Percentiles rank a stretch among this genome's conserved stretches.
Conservation (phyloP, 2,113 vertebrate species). For the Xiphophorus maculatus region DNA sequence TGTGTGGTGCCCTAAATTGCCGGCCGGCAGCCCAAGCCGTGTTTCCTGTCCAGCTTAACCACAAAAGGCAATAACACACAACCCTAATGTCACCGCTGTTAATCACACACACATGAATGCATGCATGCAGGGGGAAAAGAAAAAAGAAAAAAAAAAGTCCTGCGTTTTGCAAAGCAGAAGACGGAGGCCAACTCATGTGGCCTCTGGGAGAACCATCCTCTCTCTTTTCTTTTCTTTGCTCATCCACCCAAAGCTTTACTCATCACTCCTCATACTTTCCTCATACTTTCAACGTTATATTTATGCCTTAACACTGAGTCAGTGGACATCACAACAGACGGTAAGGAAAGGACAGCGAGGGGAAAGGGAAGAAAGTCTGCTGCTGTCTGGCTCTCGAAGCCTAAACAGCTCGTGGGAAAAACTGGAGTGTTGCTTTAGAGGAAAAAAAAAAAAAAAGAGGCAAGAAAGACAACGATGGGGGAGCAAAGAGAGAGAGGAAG, state of each 20-base stretch:
- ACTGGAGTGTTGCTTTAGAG: conserved; percentile 37
- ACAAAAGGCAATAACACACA: conserved; percentile 77
- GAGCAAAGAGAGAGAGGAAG: conserved; percentile 20
- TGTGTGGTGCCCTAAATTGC: conserved; percentile 77
- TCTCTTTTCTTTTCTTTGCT: conserved; percentile 10
- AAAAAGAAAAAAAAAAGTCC: conserved; percentile 27
- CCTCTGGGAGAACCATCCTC: conserved; percentile 57
- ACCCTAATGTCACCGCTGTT: conserved; percentile 62
- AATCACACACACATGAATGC: conserved; percentile 57
- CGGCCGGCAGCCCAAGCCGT: conserved; percentile 67
- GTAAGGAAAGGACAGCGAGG: conserved; percentile 13
- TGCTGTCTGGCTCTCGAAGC: background rate
- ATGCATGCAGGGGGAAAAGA: conserved; percentile 33
- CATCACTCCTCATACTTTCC: conserved; percentile 72
- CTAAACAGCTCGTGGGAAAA: conserved; percentile 57
- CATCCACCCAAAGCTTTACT: conserved; percentile 66
- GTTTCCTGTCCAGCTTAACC: conserved; percentile 75
- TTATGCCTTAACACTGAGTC: conserved; percentile 62
- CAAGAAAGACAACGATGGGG: conserved; percentile 23
- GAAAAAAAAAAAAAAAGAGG: conserved; percentile 12
- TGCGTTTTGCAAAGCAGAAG: conserved; percentile 41
- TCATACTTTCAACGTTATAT: conserved; percentile 49
- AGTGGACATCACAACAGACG: conserved; percentile 50
- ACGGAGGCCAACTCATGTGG: conserved; percentile 56
- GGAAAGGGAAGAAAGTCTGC: conserved; percentile 4